Percentiles rank a stretch among this genome's conserved stretches.
These are phyloP conservation scores for Gallinago stenura DNA, from an alignment of 2,797 vertebrate genomes.

Conservation along the genomic window DNA sequence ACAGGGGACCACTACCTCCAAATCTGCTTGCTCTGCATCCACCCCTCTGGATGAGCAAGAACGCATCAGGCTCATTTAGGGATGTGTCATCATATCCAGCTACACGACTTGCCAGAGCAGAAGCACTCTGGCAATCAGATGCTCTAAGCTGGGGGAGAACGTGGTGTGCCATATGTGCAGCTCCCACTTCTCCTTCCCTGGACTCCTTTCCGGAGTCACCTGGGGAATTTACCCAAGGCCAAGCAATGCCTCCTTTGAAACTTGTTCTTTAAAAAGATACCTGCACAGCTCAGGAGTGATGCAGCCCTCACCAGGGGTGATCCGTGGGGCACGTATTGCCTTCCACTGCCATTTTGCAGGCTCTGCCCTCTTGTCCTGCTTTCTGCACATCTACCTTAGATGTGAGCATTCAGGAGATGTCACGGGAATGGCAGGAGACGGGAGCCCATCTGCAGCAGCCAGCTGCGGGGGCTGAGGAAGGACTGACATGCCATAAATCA, in stretches of 20 bases:
- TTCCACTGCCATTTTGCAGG: background rate
- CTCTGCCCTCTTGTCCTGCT: background rate
- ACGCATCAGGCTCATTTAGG: background rate
- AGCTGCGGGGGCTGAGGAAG: background rate
- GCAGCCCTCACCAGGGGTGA: background rate
- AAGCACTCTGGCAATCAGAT: background rate
- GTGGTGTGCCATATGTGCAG: fast-evolving
- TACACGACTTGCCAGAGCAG: background rate
- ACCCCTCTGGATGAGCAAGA: background rate
- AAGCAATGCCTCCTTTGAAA: background rate
- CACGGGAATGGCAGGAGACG: background rate
- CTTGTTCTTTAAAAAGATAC: background rate
- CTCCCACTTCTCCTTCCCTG: background rate
- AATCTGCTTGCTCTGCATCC: background rate
- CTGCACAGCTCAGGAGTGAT: background rate
- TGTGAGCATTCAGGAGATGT: background rate
- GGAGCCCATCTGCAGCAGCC: slow-evolving; percentile 38
- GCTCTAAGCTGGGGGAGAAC: background rate
- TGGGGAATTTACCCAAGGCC: background rate
- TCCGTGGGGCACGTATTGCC: fast-evolving
- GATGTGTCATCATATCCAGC: background rate
- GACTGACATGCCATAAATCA: slow-evolving; percentile 32
- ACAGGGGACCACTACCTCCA: background rate
- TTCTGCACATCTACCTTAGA: background rate
- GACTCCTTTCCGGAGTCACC: background rate